Percentiles rank a stretch among this genome's conserved stretches.
These are phyloP conservation scores for Escarpia spicata DNA, from an alignment of 2,888 invertebrate genomes.

Conservation along the genomic window DNA sequence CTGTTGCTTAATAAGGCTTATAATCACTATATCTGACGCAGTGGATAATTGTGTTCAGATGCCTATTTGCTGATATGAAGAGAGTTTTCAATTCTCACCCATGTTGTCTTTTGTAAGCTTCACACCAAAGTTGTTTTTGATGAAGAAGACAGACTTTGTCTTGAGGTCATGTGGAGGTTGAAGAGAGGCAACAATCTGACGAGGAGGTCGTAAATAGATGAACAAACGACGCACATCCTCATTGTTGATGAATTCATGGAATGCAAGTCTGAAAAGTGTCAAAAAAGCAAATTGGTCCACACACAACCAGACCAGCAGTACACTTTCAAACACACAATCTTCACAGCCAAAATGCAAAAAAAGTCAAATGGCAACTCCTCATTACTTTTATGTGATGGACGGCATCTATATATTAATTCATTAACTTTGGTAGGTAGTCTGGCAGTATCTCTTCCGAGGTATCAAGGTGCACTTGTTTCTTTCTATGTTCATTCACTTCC, in stretches of 20 bases:
- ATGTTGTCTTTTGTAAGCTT: constrained; percentile 64
- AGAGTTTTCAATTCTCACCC: constrained; percentile 48
- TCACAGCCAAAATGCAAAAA: too few species aligned
- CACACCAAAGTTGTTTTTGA: constrained; percentile 61
- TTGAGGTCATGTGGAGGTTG: constrained; percentile 59
- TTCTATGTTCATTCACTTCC: too few species aligned
- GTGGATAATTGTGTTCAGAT: background rate
- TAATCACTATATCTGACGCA: background rate
- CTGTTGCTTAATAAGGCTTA: background rate
- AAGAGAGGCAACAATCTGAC: constrained; percentile 57
- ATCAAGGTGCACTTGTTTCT: too few species aligned
- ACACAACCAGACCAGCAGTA: background rate
- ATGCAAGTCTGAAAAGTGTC: constrained; percentile 55
- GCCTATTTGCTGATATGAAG: background rate
- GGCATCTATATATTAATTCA: too few species aligned
- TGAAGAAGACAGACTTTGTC: constrained; percentile 62
- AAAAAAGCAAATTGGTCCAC: background rate
- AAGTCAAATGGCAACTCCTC: too few species aligned
- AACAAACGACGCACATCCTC: constrained; percentile 63
- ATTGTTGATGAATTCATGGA: constrained; percentile 64
- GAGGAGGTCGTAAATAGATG: constrained; percentile 53
- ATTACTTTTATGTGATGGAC: too few species aligned
- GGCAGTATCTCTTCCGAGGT: too few species aligned
- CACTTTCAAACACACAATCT: background rate
- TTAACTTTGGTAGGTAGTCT: too few species aligned